Conservation (phyloP, 2,888 invertebrate genomes). For the Ommatoiulus sabulosus region DNA sequence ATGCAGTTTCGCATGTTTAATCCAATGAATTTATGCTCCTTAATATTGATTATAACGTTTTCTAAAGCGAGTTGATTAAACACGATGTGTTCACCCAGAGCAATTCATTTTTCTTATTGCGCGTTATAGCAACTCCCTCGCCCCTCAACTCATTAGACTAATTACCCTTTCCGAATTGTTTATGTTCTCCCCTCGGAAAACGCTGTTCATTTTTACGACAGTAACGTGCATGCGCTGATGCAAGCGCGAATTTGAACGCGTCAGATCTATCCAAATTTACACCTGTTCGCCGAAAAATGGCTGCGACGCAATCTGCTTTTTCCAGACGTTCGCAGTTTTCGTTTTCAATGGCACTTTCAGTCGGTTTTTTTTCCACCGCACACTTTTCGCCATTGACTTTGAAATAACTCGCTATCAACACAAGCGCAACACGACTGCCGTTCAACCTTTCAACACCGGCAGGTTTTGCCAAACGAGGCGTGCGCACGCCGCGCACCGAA, state of each 20-base stretch:
- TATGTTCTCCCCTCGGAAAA: background rate
- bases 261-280: background rate
- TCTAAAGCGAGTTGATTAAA: background rate
- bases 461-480: background rate
- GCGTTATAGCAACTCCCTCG: background rate
- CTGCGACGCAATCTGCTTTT: background rate
- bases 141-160: background rate
- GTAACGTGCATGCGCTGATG: background rate
- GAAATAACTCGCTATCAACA: background rate
- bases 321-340: conserved; percentile 6
- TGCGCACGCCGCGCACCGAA: background rate
- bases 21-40: background rate
- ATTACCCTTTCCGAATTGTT: background rate
- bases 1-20: no score
- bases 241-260: background rate
- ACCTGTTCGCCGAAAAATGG: conserved; percentile 5
- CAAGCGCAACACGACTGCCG: background rate
- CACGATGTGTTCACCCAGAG: background rate
- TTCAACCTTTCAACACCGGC: background rate
- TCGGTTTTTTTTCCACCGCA: background rate
- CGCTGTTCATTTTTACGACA: background rate
- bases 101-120: background rate
- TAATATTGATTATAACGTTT: background rate
- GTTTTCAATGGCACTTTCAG: background rate
- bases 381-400: conserved; percentile 28